Evolutionary conservation across 1,140 invertebrate genomes (phyloP).

Genomic region (Helicoverpa zea): DNA sequence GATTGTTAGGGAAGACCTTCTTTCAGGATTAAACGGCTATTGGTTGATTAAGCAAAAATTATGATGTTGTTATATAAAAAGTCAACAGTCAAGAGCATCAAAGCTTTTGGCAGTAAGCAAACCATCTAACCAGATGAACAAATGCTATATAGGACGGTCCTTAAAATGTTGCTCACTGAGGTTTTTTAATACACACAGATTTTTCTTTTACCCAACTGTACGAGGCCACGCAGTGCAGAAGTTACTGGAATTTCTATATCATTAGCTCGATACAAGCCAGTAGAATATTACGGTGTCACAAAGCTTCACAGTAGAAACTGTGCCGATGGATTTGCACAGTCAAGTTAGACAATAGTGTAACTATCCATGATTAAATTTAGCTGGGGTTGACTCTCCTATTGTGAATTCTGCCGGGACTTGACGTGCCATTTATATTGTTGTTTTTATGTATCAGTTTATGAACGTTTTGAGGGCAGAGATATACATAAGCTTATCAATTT

Average conservation of each 20-base stretch:
- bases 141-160: too few relatives aligned
- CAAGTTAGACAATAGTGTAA: constrained; percentile 25
- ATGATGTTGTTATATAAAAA: too few relatives aligned
- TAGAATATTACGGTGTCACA: constrained; percentile 11
- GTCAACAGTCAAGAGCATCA: too few relatives aligned
- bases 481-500: neutral
- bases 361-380: constrained; percentile 39
- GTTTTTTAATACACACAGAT: too few relatives aligned
- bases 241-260: neutral
- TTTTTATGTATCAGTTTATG: neutral
- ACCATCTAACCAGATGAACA: too few relatives aligned
- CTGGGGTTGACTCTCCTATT: constrained; percentile 3
- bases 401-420: constrained; percentile 10
- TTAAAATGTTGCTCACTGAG: too few relatives aligned
- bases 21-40: too few relatives aligned
- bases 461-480: neutral
- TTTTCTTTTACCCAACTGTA: too few relatives aligned
- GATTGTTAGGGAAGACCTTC: too few relatives aligned
- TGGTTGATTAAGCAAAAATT: too few relatives aligned
- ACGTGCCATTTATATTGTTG: neutral
- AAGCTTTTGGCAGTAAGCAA: too few relatives aligned
- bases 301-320: constrained; percentile 2
- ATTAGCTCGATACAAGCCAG: neutral
- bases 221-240: too few relatives aligned
- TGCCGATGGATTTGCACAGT: neutral